A percentile compares a stretch with the other conserved stretches of the same genome.
phyloP scores from a whole-genome alignment of 1,140 invertebrate species.

The Heliconius nattereri region DNA sequence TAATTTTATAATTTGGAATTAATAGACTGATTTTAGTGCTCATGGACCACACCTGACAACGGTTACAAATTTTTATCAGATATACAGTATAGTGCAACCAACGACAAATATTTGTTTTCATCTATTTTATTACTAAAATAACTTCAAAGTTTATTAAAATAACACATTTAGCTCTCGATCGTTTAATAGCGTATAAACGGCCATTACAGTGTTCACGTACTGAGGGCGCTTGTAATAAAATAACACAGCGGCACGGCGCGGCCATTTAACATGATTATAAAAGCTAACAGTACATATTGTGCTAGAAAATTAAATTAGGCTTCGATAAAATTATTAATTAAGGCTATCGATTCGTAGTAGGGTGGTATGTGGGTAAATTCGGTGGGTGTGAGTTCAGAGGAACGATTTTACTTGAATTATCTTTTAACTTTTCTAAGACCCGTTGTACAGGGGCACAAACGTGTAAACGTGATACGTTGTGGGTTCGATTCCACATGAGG shows the following conservation, averaged over 20 bases:
- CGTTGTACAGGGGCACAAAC: no score
- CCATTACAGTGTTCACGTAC: not conserved
- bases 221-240: not conserved
- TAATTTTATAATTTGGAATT: no score
- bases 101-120: no score
- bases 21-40: no score
- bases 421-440: no score
- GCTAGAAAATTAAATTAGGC: not conserved
- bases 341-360: no score
- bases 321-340: not conserved
- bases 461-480: no score
- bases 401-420: no score
- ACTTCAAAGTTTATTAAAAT: not conserved
- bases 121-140: not conserved
- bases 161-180: not conserved
- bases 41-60: no score
- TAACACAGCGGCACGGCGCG: constrained; percentile 7
- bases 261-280: not conserved
- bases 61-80: no score
- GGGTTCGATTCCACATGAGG: no score
- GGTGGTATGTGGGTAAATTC: not conserved
- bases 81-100: no score
- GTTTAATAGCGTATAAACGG: not conserved
- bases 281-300: not conserved
- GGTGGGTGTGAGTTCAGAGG: not conserved